Percentiles rank a stretch among this genome's conserved stretches.
Evolutionary conservation across 2,113 vertebrate genomes (phyloP).

Genomic region (Blennius ocellaris): DNA sequence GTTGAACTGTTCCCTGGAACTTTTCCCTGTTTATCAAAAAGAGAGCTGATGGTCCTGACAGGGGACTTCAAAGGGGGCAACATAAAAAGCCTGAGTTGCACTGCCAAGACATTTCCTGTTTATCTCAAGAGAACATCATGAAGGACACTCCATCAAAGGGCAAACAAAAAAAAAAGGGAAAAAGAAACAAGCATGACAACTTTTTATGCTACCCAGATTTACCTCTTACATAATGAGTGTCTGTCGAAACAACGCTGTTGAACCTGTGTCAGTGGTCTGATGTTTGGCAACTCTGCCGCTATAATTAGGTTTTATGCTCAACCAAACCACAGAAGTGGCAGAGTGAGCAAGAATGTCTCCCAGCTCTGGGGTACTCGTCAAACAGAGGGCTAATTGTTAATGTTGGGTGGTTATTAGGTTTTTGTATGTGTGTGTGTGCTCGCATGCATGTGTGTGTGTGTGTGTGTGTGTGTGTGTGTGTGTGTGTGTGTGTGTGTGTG

Average conservation of each 20-base stretch:
- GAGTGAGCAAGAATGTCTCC: conserved; percentile 36
- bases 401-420: conserved; percentile 36
- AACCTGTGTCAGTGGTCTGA: conserved; percentile 60
- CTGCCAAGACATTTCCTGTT: conserved; percentile 65
- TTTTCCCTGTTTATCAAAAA: conserved; percentile 71
- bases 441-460: no score
- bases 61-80: conserved; percentile 58
- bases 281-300: conserved; percentile 58
- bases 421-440: no score
- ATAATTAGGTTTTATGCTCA: conserved; percentile 63
- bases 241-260: conserved; percentile 45
- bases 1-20: conserved; percentile 69
- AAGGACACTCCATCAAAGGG: conserved; percentile 53
- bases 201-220: conserved; percentile 36
- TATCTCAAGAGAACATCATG: conserved; percentile 54
- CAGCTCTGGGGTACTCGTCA: conserved; percentile 40
- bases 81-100: conserved; percentile 41
- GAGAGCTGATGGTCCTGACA: conserved; percentile 61
- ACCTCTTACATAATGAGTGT: conserved; percentile 47
- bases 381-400: conserved; percentile 71
- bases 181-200: neutral
- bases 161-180: no score
- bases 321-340: conserved; percentile 18
- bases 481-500: no score
- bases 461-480: no score